Evolutionary conservation across 2,113 vertebrate genomes (phyloP).

Genomic region (Dicentrarchus labrax): DNA sequence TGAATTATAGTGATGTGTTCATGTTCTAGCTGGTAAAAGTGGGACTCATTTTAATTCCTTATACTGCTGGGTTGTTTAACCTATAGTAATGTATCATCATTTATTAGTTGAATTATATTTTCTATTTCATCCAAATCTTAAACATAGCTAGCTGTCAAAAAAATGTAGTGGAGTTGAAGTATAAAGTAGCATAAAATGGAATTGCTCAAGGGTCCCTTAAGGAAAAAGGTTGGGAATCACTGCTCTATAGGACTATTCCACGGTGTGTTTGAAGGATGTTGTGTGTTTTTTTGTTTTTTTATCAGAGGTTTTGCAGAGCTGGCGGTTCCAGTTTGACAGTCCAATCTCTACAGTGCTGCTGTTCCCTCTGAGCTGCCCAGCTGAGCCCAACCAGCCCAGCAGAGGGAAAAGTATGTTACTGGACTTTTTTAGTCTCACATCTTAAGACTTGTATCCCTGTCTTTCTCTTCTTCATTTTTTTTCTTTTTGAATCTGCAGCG

Average conservation of each 20-base stretch:
- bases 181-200: no score
- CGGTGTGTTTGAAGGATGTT: neutral
- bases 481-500: neutral
- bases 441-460: neutral
- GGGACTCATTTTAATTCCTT: no score
- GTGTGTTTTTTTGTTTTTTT: slow-evolving; percentile 41
- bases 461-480: neutral
- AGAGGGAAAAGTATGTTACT: slow-evolving; percentile 57
- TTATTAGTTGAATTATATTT: no score
- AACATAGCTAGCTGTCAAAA: no score
- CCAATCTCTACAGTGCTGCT: slow-evolving; percentile 91
- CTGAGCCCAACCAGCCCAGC: slow-evolving; percentile 2
- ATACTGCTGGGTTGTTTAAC: no score
- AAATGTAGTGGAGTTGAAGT: no score
- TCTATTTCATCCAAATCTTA: no score
- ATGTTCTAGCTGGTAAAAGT: no score
- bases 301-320: slow-evolving; percentile 88
- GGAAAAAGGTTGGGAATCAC: no score
- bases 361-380: slow-evolving; percentile 79
- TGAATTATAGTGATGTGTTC: no score
- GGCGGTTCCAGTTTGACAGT: slow-evolving; percentile 91
- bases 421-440: neutral
- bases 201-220: no score
- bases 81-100: no score
- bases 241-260: neutral